Evolutionary conservation across 1,140 invertebrate genomes (phyloP).

Genomic region (Drosophila kurseongensis): DNA sequence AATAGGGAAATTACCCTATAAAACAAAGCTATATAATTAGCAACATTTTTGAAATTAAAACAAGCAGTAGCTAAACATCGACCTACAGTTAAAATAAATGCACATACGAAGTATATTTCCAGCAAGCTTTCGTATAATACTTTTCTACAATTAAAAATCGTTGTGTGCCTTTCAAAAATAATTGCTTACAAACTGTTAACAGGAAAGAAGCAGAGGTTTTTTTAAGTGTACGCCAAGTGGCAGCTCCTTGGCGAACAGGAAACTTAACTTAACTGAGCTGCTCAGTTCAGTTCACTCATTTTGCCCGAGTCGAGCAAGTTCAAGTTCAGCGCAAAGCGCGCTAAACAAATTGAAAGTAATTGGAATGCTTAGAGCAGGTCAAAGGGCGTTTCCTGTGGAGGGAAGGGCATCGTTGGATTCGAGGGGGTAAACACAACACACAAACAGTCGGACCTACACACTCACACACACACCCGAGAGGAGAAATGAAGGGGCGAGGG

Average conservation of each 20-base stretch:
- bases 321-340: constrained; percentile 52
- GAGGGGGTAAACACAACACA: background rate
- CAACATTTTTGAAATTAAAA: too few relatives aligned
- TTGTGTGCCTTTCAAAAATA: too few relatives aligned
- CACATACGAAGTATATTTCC: too few relatives aligned
- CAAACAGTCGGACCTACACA: background rate
- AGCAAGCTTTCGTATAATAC: too few relatives aligned
- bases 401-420: background rate
- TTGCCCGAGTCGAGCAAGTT: constrained; percentile 25
- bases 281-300: constrained; percentile 12
- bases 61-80: too few relatives aligned
- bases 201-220: background rate
- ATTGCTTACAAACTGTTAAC: too few relatives aligned
- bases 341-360: constrained; percentile 61
- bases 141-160: too few relatives aligned
- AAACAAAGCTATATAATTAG: too few relatives aligned
- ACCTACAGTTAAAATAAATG: too few relatives aligned
- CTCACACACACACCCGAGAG: background rate
- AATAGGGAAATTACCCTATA: too few relatives aligned
- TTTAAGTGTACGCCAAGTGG: constrained; percentile 16
- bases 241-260: constrained; percentile 24
- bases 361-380: constrained; percentile 49
- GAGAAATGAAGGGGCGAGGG: background rate
- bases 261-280: constrained; percentile 19
- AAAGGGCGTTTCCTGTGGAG: background rate